These are phyloP conservation scores for Crotalus viridis DNA, from an alignment of 2,113 vertebrate genomes.

Conservation along the genomic window DNA sequence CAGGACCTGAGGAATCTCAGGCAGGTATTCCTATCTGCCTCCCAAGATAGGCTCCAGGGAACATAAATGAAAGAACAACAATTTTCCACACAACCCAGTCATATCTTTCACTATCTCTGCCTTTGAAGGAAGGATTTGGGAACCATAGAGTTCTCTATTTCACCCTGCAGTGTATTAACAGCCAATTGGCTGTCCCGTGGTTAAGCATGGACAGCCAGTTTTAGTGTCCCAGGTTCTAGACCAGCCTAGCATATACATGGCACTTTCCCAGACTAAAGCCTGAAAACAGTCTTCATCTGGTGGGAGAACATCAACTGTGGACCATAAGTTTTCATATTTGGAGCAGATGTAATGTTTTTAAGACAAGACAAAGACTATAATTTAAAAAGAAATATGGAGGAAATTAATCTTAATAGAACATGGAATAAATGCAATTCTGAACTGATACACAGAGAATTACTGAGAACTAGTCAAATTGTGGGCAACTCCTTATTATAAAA, in stretches of 20 bases:
- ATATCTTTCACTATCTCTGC: not conserved
- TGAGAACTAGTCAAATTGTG: not conserved
- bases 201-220: not conserved
- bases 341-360: not conserved
- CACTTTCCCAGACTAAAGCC: not conserved
- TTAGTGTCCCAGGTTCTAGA: not conserved
- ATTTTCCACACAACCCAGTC: not conserved
- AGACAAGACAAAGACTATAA: not conserved
- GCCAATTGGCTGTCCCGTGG: not conserved
- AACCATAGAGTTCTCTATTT: not conserved
- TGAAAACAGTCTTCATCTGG: not conserved
- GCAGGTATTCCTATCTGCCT: not conserved
- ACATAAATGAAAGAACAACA: not conserved
- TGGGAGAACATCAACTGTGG: not conserved
- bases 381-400: not conserved
- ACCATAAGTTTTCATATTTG: not conserved
- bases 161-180: not conserved
- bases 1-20: conserved; percentile 1
- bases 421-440: not conserved
- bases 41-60: not conserved
- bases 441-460: not conserved
- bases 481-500: not conserved
- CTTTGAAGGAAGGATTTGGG: not conserved
- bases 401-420: not conserved
- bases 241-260: not conserved